Base-by-base conservation (phyloP, 2,113 vertebrate genomes). In the Hystrix cristata region DNA sequence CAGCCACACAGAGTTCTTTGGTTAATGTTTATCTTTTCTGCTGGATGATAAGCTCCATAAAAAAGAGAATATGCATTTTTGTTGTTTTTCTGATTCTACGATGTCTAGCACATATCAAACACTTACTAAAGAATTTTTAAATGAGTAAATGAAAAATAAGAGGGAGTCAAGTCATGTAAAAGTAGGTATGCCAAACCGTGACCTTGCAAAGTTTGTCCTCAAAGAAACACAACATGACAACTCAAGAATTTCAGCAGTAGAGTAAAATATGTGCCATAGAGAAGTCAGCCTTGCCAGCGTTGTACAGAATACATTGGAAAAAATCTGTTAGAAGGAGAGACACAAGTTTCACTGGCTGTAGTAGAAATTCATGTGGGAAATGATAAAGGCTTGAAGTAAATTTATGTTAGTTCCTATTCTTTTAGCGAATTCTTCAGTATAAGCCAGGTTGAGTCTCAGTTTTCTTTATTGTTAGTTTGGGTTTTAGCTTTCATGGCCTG, bases 21-120 rank as follows among this genome's bases (percentile, higher is more conserved):
- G 23, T 60, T 67, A 88, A 87, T 18, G 7, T 48, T 93, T 87
- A 19, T 67, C 81, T 84, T 93, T 97, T 91, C 64, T 14, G 23
- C 53, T 80, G 69, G 51, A 87, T 93, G 23, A 57, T 59, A 80
- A 84, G 31, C 60, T 76, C 64, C 34, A 53, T 46, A 19, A 60
- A 87, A 82, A 31, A 87, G 46, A 12, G 34, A 34, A 25, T 46
- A 23, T 72, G 8, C 31, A 94, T 89, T 92, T 76, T 95, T 71
- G 55, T 46, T 84, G 31, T 91, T 72, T 65, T n/a, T 23, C 34
- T 46, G 74, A 57, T 79, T 23, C 15, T 53, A 65, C 14, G 72
- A 57, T 67, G 14, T 71, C 74, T 92, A 55, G 21, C 29, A 85
- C 38, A 18, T 74, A 48, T 46, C 7, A 92, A 87, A 89, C 18